Base-by-base conservation (phyloP, 2,113 vertebrate genomes). In the Caloenas nicobarica region DNA sequence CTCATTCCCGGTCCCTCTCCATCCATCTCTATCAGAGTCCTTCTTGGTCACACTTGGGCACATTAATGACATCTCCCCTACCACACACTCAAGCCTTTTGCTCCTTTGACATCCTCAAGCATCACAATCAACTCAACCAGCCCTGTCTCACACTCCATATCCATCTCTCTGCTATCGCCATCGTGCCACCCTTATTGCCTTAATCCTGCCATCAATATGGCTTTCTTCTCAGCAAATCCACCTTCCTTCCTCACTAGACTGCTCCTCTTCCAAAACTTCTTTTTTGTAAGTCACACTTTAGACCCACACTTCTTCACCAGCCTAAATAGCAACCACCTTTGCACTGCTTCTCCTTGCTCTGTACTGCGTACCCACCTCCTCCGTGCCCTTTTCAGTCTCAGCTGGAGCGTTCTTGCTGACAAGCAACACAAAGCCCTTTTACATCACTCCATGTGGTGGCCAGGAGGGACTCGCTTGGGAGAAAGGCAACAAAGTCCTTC, bases 351-450 rank as follows among this genome's bases (percentile, higher is more conserved):
- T 80, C 42, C 53, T 11, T 7, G 1, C 36, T 46, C 78, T 46
- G 19, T 9, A 0, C 51, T 25, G 1, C 0, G 33, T 44, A 48
- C 80, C 65, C 81, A 85, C 78, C 85, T 88, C 50, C 0, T 31
- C 70, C 15, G 0, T 54, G 74, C 85, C 64, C 22, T 90, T 77
- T 83, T 68, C 85, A 23, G n/a, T 36, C 74, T 73, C 78, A 72
- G 79, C 78, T 26, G 74, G 79, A 91, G 58, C 34, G 0, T 58
- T 56, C 56, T 58, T 62, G 93, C 56, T 88, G 91, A 80, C 91
- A 91, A 68, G 54, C 36, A 81, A 91, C 94, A 93, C 91, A 91
- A 93, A 96, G 72, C 90, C 90, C 80, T 93, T 78, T 82, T 51
- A 25, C 89, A 88, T 78, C 66, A 4, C 33, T 51, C 88, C 93